Base-by-base conservation (phyloP, 2,888 invertebrate genomes). In the Thymelicus sylvestris region DNA sequence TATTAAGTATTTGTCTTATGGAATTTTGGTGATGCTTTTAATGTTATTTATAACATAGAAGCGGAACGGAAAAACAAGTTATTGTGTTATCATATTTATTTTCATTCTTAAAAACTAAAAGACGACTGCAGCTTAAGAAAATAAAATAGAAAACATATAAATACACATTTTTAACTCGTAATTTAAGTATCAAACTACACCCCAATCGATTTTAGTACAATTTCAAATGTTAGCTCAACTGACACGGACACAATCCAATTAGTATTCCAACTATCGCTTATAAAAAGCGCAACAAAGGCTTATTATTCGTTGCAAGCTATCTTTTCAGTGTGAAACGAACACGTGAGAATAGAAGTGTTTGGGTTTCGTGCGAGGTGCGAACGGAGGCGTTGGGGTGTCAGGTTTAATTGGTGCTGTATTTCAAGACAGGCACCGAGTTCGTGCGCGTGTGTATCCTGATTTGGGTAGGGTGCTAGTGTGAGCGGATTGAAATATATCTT, bases 371-470 rank as follows among this genome's bases (percentile, higher is more conserved):
- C 83, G 84, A 89, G 87, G 87, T 89, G 90, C 83, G 85, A 89
- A 84, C 86, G 83, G 86, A 86, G 88, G 86, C 87, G 87, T 85
- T 83, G 84, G 83, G 81, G 86, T 92, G 92, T 93, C 91, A 88
- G 87, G 86, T 90, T 92, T 93, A 92, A 93, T 93, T 93, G 93
- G 93, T 86, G 83, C 86, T 90, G 89, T 91, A 90, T 90, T 88
- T 91, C 89, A 89, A 89, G 86, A 83, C 82, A 78, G 81, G 80
- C 80, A 64, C 79, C 80, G 83, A 85, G 82, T 86, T 88, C 87
- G 88, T 89, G 89, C 86, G 80, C 80, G 83, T 83, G 83, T 84
- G 83, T 83, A 84, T 82, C 82, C 80, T 78, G 79, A 73, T 76
- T 76, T 55, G 71, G 76, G 80, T 75, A 44, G 55, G 72, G 81